Percentiles rank a stretch among this genome's conserved stretches.
phyloP scores from a whole-genome alignment of 1,140 invertebrate genomes.

The Drosophila suzukii region DNA sequence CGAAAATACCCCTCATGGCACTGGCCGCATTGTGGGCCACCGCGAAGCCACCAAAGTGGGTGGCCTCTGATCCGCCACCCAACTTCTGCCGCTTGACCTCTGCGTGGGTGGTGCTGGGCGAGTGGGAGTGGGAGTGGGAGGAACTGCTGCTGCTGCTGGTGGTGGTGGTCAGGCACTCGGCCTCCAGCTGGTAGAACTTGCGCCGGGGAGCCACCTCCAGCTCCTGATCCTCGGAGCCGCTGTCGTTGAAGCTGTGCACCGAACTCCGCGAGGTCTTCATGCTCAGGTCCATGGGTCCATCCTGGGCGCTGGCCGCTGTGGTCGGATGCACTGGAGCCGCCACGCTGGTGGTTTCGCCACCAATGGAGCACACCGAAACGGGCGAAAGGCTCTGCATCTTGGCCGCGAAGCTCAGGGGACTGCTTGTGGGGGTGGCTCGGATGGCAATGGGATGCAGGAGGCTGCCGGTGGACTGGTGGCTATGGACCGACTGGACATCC shows the following conservation, averaged over 20 bases:
- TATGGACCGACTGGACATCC: constrained; percentile 53
- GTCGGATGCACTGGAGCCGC: constrained; percentile 4
- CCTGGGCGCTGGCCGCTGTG: constrained; percentile 84
- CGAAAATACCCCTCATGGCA: constrained; percentile 77
- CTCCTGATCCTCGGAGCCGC: constrained; percentile 71
- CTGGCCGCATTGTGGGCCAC: constrained; percentile 65
- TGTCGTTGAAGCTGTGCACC: constrained; percentile 75
- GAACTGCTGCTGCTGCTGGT: constrained; percentile 36
- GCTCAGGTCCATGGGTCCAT: constrained; percentile 92
- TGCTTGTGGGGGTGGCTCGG: constrained; percentile 83
- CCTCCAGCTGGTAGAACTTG: constrained; percentile 72
- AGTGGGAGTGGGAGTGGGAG: constrained; percentile 27
- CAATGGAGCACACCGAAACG: constrained; percentile 78
- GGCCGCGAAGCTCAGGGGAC: constrained; percentile 68
- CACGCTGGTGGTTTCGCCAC: constrained; percentile 51
- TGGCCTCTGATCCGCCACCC: constrained; percentile 30
- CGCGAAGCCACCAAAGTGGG: constrained; percentile 64
- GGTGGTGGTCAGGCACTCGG: constrained; percentile 50
- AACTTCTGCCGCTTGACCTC: constrained; percentile 74
- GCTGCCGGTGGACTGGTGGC: constrained; percentile 31
- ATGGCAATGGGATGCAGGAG: constrained; percentile 66
- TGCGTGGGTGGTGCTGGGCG: constrained; percentile 19
- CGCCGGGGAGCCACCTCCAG: constrained; percentile 55
- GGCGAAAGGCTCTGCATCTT: constrained; percentile 83
- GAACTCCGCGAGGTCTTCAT: constrained; percentile 87